Evolutionary conservation across 1,140 invertebrate species (phyloP).

Genomic region (Drosophila virilis): DNA sequence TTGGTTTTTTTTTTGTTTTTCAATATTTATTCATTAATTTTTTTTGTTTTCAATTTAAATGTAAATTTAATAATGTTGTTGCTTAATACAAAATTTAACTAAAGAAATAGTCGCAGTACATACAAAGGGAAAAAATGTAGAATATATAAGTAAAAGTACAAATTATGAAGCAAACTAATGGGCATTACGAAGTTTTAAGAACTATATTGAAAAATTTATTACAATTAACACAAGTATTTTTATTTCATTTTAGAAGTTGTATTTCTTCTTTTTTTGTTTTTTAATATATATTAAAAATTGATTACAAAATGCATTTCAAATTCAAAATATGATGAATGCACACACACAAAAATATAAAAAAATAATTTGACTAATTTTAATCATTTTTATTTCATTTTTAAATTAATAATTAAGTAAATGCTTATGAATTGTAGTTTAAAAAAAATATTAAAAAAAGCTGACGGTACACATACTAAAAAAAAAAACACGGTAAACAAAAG

Average conservation of each 20-base stretch:
- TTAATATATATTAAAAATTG: slow-evolving; percentile 51
- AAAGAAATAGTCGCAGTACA: slow-evolving; percentile 50
- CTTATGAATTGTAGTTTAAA: slow-evolving; percentile 60
- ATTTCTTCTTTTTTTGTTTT: slow-evolving; percentile 19
- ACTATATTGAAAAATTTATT: slow-evolving; percentile 16
- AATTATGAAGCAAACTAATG: slow-evolving; percentile 33
- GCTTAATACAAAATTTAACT: slow-evolving; percentile 70
- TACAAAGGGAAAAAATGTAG: slow-evolving; percentile 33
- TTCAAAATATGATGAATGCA: slow-evolving; percentile 60
- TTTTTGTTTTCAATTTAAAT: slow-evolving; percentile 49
- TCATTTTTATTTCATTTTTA: slow-evolving; percentile 21
- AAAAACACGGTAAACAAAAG: slow-evolving; percentile 23
- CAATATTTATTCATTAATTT: slow-evolving; percentile 44
- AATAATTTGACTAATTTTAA: slow-evolving; percentile 31
- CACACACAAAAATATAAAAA: slow-evolving; percentile 81
- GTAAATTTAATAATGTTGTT: slow-evolving; percentile 60
- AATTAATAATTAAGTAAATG: slow-evolving; percentile 73
- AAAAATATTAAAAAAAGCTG: slow-evolving; percentile 38
- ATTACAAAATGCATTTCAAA: slow-evolving; percentile 43
- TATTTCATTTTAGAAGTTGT: slow-evolving; percentile 15
- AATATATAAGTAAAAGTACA: slow-evolving; percentile 25
- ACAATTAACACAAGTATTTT: slow-evolving; percentile 42
- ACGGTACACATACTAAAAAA: slow-evolving; percentile 24
- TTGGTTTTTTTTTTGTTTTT: slow-evolving; percentile 49
- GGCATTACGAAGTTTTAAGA: no score